phyloP scores from a whole-genome alignment of 2,113 vertebrate species.

The Hemicordylus capensis region DNA sequence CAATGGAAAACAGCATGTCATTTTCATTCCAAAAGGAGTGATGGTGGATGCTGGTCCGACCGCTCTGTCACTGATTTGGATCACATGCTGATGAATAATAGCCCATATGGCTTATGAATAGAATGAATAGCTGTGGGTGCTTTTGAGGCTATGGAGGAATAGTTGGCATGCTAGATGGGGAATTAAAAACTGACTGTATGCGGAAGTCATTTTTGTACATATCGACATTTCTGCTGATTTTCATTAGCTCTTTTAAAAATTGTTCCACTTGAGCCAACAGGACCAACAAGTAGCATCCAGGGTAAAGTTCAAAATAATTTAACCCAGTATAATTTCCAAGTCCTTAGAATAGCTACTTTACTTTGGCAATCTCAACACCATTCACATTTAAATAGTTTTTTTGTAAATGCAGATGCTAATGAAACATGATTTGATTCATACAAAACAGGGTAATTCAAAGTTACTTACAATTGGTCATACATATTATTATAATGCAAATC shows the following conservation, averaged over 20 bases:
- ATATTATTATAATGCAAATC: conserved; percentile 28
- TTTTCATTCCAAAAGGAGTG: conserved; percentile 44
- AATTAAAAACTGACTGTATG: conserved; percentile 69
- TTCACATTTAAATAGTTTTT: conserved; percentile 63
- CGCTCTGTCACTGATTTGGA: conserved; percentile 38
- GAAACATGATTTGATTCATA: conserved; percentile 47
- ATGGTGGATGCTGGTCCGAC: conserved; percentile 38
- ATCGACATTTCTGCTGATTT: conserved; percentile 64
- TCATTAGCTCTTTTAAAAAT: conserved; percentile 48
- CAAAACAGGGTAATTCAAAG: conserved; percentile 51
- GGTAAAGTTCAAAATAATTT: conserved; percentile 66
- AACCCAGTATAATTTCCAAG: conserved; percentile 56
- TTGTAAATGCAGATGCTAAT: conserved; percentile 61
- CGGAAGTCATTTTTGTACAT: conserved; percentile 55
- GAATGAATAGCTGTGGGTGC: conserved; percentile 55
- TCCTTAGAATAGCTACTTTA: conserved; percentile 51
- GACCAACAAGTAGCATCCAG: conserved; percentile 70
- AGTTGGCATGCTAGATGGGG: conserved; percentile 51
- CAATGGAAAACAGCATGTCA: conserved; percentile 15
- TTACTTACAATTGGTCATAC: neutral
- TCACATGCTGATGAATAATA: conserved; percentile 54
- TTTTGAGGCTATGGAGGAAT: conserved; percentile 45
- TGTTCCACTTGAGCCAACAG: conserved; percentile 66
- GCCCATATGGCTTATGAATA: conserved; percentile 45
- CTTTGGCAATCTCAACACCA: conserved; percentile 32